Percentiles rank a stretch among this genome's conserved stretches.
Evolutionary conservation across 2,113 vertebrate species (phyloP).

Genomic region (Meriones unguiculatus): DNA sequence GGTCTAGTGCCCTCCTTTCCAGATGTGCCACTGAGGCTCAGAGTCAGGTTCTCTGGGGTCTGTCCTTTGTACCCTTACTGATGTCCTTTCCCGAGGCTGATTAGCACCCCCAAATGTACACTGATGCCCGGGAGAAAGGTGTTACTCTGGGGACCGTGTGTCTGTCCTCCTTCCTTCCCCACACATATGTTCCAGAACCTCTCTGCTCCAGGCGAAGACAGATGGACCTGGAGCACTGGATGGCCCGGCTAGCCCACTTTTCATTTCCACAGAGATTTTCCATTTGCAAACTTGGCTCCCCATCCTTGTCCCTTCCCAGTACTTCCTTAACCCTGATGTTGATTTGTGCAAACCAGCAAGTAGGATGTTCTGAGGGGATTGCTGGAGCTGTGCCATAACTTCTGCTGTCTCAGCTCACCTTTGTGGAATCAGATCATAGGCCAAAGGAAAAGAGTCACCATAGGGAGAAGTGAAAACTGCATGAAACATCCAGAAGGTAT

Average conservation of each 20-base stretch:
- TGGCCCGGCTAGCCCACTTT: not conserved
- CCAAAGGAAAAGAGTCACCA: not conserved
- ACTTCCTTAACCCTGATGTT: not conserved
- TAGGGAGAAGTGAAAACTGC: no score
- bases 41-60: not conserved
- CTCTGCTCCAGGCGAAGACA: not conserved
- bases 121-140: rapidly evolving
- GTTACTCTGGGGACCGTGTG: not conserved
- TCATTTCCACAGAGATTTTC: not conserved
- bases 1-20: not conserved
- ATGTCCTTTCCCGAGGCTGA: not conserved
- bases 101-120: not conserved
- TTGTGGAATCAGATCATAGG: no score
- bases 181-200: not conserved
- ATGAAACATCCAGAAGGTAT: not conserved
- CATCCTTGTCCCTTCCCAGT: not conserved
- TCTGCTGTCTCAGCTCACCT: not conserved
- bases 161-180: not conserved
- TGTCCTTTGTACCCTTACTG: not conserved
- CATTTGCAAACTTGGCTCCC: not conserved
- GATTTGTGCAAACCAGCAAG: not conserved
- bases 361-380: not conserved
- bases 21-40: not conserved
- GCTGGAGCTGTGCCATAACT: not conserved
- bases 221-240: not conserved